Evolutionary conservation across 35 echinoderm and acorn worm genomes (phyloP), one percentile per base, ranked within the genome.

Genomic region (Nesometra sesokonis): DNA sequence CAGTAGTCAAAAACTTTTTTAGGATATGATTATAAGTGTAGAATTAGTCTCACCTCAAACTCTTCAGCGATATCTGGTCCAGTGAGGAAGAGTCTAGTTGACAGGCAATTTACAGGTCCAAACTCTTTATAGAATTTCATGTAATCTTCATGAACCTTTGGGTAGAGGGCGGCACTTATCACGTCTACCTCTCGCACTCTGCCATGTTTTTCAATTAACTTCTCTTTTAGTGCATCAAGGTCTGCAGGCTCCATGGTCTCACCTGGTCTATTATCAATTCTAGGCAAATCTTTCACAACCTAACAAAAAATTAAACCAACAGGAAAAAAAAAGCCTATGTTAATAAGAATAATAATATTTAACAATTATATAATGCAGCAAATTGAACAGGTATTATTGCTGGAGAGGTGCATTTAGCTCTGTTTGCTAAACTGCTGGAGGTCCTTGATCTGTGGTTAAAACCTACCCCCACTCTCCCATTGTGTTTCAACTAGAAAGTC

Each of bases 51-150:
- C 87, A 99, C 96, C 93, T 91, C 90, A 87, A 88, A 91, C 78
- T 99, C 96, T 67, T 99, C 96, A 39, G 96, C 96, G 57, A 99
- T 91, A 35, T 99, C 87, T 29, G 96, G 96, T 32, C 96, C 96
- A 46, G 92, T 87, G 3, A 99, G 84, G 57, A 99, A 99, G 30
- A 92, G 78, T 83, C 91, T 99, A 23, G 96, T 99, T 32, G 84
- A 84, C 15, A 99, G 35, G 9, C 79, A 83, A 52, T 93, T 57
- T 0, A 99, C 96, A 7, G 96, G 96, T 32, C 96, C 96, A 80
- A 85, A 99, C 17, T 81, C 87, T 33, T 90, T 89, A 35, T 85
- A 84, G 82, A 99, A 99, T 38, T 94, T 85, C 23, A 82, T 81
- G 84, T 90, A 99, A 67, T 99, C 96, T 37, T 99, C 93, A 87